Conservation (phyloP, 2,113 vertebrate genomes). For the Macquaria ambigua region DNA sequence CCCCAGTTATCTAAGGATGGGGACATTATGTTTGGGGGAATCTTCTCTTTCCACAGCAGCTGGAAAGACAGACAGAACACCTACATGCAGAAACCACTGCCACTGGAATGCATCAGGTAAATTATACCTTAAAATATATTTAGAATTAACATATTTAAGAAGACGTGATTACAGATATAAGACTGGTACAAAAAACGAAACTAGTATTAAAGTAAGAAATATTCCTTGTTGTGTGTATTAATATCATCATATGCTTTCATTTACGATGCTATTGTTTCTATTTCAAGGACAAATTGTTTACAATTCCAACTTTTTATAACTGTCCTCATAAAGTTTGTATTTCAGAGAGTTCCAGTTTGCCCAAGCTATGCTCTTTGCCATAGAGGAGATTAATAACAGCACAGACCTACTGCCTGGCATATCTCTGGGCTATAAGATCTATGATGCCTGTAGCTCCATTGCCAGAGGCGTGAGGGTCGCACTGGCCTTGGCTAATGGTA, state of each 20-base stretch:
- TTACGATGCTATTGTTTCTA: neutral
- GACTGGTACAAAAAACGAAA: neutral
- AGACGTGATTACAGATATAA: too few species aligned
- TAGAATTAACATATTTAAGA: neutral
- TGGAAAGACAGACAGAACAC: constrained; percentile 58
- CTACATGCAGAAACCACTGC: constrained; percentile 63
- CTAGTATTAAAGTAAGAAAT: neutral
- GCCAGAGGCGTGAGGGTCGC: constrained; percentile 69
- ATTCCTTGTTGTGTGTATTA: rapidly evolving
- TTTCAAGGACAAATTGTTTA: neutral
- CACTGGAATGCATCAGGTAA: constrained; percentile 78
- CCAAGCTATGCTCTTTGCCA: constrained; percentile 82
- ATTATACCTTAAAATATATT: neutral
- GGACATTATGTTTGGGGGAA: constrained; percentile 76
- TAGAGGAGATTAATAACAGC: constrained; percentile 84
- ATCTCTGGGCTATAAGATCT: constrained; percentile 80
- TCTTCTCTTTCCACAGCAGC: constrained; percentile 80
- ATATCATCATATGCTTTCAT: neutral
- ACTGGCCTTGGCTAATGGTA: constrained; percentile 75
- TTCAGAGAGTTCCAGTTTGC: constrained; percentile 81
- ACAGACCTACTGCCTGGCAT: constrained; percentile 77
- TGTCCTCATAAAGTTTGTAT: constrained; percentile 72
- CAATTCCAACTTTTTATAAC: neutral
- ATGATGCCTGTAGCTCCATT: constrained; percentile 79
- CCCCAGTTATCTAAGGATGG: constrained; percentile 71